phyloP scores from a whole-genome alignment of 2,888 invertebrate genomes.

The Leistus spinibarbis region DNA sequence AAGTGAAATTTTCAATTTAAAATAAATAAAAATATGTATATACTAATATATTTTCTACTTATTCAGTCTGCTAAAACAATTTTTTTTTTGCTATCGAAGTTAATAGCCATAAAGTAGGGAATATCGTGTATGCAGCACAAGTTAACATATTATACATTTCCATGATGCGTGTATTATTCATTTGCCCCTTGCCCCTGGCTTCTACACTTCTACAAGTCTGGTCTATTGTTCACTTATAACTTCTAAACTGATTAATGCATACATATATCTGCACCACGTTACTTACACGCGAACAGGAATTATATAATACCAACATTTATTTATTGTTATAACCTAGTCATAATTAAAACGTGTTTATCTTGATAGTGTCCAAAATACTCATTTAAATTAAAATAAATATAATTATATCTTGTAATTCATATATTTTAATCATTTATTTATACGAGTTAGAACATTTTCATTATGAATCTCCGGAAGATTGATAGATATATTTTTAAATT shows the following conservation, averaged over 20 bases:
- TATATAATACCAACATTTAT: neutral
- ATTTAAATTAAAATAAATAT: no score
- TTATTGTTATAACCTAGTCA: neutral
- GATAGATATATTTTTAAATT: no score
- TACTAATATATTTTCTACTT: neutral
- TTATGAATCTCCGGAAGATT: no score
- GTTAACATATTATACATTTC: slow-evolving; percentile 2
- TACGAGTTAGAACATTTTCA: no score
- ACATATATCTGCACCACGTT: neutral
- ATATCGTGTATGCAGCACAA: neutral
- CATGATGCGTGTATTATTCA: neutral
- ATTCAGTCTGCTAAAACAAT: neutral
- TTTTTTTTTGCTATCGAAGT: neutral
- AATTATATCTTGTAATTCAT: no score
- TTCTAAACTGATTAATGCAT: neutral
- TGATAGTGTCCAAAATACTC: no score
- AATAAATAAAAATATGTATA: neutral
- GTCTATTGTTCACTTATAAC: neutral
- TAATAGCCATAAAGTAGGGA: neutral
- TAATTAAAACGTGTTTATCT: no score
- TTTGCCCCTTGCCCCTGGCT: neutral
- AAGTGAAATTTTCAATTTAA: neutral
- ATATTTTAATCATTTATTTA: no score
- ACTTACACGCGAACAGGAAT: neutral
- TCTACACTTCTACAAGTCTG: neutral